Conservation (phyloP, 2,113 vertebrate genomes). For the Caloenas nicobarica region DNA sequence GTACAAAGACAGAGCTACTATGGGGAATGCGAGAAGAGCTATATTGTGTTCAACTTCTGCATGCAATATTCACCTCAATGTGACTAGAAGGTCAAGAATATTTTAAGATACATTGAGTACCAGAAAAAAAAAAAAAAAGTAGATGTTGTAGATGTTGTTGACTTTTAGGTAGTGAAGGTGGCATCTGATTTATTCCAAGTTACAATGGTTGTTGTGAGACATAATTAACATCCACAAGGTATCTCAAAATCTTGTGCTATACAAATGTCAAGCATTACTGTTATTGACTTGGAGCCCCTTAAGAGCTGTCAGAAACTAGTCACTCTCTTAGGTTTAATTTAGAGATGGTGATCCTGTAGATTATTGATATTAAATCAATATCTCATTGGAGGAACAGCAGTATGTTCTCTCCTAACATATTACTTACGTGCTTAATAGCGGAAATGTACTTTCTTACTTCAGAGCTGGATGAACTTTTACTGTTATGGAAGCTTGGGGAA, state of each 20-base stretch:
- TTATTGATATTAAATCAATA: constrained; percentile 33
- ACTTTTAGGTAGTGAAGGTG: neutral
- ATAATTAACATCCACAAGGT: neutral
- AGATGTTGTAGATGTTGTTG: neutral
- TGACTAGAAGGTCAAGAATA: neutral
- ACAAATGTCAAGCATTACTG: neutral
- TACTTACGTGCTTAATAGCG: neutral
- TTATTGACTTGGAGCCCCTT: neutral
- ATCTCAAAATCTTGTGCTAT: neutral
- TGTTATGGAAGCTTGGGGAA: neutral
- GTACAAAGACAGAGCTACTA: neutral
- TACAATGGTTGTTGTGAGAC: neutral
- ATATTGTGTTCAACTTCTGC: neutral
- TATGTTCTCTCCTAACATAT: neutral
- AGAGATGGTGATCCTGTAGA: neutral
- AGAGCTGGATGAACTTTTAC: neutral
- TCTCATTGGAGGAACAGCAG: neutral
- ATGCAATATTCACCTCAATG: neutral
- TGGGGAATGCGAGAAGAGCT: neutral
- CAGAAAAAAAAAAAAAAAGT: neutral
- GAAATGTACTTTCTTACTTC: neutral
- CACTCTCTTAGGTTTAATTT: neutral
- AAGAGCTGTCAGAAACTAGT: neutral
- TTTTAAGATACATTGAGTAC: neutral
- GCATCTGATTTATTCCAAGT: neutral